Evolutionary conservation across 2,888 invertebrate genomes (phyloP).

Genomic region (Ichneumon xanthorius): DNA sequence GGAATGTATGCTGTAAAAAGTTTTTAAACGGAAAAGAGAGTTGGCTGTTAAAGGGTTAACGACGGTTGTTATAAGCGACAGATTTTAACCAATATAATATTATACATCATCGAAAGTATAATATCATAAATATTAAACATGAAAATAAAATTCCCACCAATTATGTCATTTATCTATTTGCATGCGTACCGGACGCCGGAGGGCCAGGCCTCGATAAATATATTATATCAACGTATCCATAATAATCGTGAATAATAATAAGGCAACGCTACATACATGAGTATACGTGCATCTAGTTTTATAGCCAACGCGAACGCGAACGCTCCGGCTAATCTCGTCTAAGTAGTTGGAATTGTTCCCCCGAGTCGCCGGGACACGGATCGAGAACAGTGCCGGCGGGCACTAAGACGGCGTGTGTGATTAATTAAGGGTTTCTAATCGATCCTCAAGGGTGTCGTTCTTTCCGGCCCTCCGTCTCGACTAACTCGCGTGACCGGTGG

Average conservation of each 20-base stretch:
- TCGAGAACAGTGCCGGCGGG: slow-evolving; percentile 32
- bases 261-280: background rate
- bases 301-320: slow-evolving; percentile 46
- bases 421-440: slow-evolving; percentile 65
- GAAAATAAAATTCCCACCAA: background rate
- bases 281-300: slow-evolving; percentile 19
- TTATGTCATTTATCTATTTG: background rate
- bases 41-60: background rate
- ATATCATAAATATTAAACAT: background rate
- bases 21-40: background rate
- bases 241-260: background rate
- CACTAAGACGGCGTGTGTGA: slow-evolving; percentile 53
- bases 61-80: background rate
- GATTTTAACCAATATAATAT: background rate
- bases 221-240: background rate
- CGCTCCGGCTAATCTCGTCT: slow-evolving; percentile 62
- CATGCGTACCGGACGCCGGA: background rate
- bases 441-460: slow-evolving; percentile 59
- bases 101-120: no score
- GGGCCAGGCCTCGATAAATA: background rate
- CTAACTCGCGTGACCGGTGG: slow-evolving; percentile 26
- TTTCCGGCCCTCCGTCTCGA: slow-evolving; percentile 2
- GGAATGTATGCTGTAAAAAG: no score
- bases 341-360: slow-evolving; percentile 66
- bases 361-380: slow-evolving; percentile 55